Conservation (phyloP, 2,113 vertebrate species). For the Salvator merianae region DNA sequence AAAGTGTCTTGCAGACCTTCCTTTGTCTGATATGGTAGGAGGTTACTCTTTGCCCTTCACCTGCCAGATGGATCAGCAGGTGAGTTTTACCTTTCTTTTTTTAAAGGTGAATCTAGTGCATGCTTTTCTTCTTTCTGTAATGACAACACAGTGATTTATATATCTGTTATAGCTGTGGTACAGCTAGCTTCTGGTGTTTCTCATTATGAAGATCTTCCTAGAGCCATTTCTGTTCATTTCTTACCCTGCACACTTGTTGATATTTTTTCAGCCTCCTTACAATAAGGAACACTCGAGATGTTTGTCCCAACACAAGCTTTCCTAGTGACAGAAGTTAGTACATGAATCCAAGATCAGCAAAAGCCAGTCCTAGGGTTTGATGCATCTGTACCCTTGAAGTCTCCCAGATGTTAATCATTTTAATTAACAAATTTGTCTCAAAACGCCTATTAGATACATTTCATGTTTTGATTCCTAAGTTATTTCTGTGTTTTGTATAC, state of each 20-base stretch:
- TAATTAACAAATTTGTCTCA: not conserved
- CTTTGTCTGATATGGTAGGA: constrained; percentile 4
- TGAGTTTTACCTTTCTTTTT: constrained; percentile 1
- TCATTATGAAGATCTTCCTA: not conserved
- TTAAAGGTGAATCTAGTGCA: not conserved
- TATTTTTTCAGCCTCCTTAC: not conserved
- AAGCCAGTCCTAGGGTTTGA: not conserved
- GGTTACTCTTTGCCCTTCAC: not conserved
- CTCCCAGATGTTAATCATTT: too few relatives aligned
- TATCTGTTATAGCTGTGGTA: not conserved
- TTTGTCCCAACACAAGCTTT: not conserved
- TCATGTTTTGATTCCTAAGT: not conserved
- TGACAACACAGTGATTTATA: not conserved
- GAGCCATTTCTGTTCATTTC: not conserved
- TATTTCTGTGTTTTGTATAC: not conserved
- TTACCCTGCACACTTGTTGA: not conserved
- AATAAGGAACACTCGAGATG: not conserved
- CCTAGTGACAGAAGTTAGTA: not conserved
- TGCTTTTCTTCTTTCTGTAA: constrained; percentile 6
- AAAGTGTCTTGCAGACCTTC: constrained; percentile 8
- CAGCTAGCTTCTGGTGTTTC: not conserved
- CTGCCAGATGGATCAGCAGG: constrained; percentile 2
- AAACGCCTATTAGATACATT: not conserved
- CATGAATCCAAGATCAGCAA: not conserved
- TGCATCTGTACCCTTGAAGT: not conserved